Conservation (phyloP, 2,888 invertebrate genomes). For the Drosophila yooni region DNA sequence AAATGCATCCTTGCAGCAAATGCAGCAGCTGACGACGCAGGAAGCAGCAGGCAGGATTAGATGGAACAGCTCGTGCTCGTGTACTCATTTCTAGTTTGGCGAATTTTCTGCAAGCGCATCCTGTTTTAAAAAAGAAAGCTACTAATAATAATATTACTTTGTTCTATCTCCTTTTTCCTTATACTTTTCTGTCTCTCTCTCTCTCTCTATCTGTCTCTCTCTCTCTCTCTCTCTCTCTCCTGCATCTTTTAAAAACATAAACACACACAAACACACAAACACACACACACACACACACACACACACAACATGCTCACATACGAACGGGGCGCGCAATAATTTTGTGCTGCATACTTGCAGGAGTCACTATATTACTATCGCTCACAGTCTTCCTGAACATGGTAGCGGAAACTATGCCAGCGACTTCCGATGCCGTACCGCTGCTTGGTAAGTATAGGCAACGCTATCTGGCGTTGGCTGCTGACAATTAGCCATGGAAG, state of each 20-base stretch:
- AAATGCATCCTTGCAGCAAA: slow-evolving; percentile 35
- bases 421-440: slow-evolving; percentile 97
- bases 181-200: slow-evolving; percentile 24
- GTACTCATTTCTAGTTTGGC: slow-evolving; percentile 31
- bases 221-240: slow-evolving; percentile 7
- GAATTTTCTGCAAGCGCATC: slow-evolving; percentile 22
- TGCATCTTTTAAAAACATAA: neutral
- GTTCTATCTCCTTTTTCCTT: slow-evolving; percentile 20
- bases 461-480: slow-evolving; percentile 23
- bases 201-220: slow-evolving; percentile 6
- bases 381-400: slow-evolving; percentile 99
- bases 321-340: slow-evolving; percentile 20
- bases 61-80: slow-evolving; percentile 28
- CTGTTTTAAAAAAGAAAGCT: slow-evolving; percentile 1
- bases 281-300: neutral
- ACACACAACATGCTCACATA: slow-evolving; percentile 1
- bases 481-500: slow-evolving; percentile 12
- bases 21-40: slow-evolving; percentile 33
- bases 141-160: slow-evolving; percentile 19
- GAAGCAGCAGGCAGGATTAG: slow-evolving; percentile 37
- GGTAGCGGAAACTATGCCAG: slow-evolving; percentile 99
- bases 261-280: neutral
- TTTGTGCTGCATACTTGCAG: slow-evolving; percentile 86
- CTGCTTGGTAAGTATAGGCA: slow-evolving; percentile 88
- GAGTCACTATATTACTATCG: slow-evolving; percentile 98